A percentile compares a stretch with the other conserved stretches of the same genome.
Evolutionary conservation across 2,888 invertebrate species (phyloP).

Genomic region (Ormyrus nitidulus): DNA sequence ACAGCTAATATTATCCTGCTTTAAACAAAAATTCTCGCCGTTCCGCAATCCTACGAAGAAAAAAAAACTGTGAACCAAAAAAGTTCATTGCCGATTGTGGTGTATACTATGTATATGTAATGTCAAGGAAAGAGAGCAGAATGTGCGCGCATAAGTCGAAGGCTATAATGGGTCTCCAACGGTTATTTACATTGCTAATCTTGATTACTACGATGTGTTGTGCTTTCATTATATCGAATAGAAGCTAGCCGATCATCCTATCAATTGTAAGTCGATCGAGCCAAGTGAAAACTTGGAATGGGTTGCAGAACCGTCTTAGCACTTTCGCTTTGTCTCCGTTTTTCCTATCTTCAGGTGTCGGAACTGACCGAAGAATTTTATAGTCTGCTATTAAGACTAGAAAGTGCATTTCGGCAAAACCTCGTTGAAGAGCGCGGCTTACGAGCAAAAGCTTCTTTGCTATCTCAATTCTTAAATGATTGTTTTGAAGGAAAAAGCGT

Average conservation of each 20-base stretch:
- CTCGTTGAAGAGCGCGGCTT: not conserved
- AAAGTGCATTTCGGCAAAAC: not conserved
- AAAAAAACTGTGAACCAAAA: not conserved
- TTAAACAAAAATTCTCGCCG: no score
- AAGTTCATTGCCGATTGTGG: not conserved
- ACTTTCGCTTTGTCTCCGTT: not conserved
- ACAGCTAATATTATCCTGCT: no score
- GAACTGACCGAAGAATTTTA: not conserved
- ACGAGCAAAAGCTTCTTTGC: not conserved
- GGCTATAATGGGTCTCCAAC: not conserved
- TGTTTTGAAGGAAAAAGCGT: no score
- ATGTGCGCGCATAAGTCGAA: not conserved
- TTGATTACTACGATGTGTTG: not conserved
- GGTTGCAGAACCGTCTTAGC: no score
- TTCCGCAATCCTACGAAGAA: not conserved
- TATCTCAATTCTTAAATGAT: not conserved
- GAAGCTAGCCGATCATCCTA: no score
- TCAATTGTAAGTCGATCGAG: no score
- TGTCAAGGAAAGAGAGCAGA: not conserved
- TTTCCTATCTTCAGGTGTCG: not conserved
- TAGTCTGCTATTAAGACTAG: slow-evolving; percentile 15
- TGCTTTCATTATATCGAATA: not conserved
- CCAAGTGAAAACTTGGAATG: no score
- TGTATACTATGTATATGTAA: no score
- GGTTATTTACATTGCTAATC: not conserved